Percentiles rank a stretch among this genome's conserved stretches.
Evolutionary conservation across 2,797 vertebrate genomes (phyloP).

Genomic region (Enteromius treurensis): DNA sequence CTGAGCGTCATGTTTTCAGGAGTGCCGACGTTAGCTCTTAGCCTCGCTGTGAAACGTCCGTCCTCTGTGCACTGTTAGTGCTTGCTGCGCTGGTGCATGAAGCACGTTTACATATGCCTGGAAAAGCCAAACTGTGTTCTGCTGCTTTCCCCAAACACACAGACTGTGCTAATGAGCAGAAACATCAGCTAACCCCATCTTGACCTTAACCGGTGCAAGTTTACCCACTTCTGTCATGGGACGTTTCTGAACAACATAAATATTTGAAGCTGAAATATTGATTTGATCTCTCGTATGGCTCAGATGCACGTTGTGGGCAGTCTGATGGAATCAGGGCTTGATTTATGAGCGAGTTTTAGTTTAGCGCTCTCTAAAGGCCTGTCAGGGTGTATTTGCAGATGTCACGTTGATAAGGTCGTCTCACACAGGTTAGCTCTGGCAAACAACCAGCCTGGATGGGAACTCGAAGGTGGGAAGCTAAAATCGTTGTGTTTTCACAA

Average conservation of each 20-base stretch:
- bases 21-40: conserved; percentile 67
- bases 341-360: conserved; percentile 67
- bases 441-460: background rate
- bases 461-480: background rate
- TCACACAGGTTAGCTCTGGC: conserved; percentile 30
- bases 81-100: conserved; percentile 75
- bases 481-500: background rate
- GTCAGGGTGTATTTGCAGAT: conserved; percentile 75
- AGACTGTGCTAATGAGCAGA: background rate
- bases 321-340: conserved; percentile 70
- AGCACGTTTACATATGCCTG: conserved; percentile 9
- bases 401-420: conserved; percentile 73
- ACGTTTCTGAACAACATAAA: conserved; percentile 64
- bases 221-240: background rate
- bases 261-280: conserved; percentile 67
- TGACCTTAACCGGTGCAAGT: background rate
- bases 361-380: conserved; percentile 75
- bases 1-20: conserved; percentile 62
- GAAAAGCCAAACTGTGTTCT: conserved; percentile 52
- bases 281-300: conserved; percentile 68
- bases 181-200: background rate
- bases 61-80: conserved; percentile 75
- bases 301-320: conserved; percentile 58
- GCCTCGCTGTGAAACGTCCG: conserved; percentile 65
- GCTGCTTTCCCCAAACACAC: background rate